Evolutionary conservation across 2,888 invertebrate species (phyloP).

Genomic region (Lottia scabra): DNA sequence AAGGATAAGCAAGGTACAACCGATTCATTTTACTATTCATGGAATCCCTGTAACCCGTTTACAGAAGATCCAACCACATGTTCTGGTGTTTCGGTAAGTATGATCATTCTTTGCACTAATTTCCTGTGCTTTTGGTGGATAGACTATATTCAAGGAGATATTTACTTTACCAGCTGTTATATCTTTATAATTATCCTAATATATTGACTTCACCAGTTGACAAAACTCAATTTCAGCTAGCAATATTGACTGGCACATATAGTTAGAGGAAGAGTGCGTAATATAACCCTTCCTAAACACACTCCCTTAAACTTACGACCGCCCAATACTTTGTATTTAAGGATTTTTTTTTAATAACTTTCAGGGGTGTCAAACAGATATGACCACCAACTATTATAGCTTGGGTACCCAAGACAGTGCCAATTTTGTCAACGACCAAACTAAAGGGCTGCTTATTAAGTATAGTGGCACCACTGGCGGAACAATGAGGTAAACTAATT

Average conservation of each 20-base stretch:
- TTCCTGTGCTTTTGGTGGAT: no score
- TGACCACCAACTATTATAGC: not conserved
- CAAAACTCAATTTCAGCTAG: no score
- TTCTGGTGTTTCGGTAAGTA: not conserved
- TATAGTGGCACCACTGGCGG: not conserved
- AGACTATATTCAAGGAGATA: no score
- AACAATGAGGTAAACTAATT: no score
- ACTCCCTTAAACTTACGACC: no score
- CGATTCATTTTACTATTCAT: not conserved
- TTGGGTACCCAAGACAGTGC: conserved; percentile 8
- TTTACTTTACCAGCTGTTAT: no score
- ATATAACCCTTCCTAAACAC: no score
- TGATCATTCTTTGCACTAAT: not conserved
- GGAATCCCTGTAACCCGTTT: conserved; percentile 7
- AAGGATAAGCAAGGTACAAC: not conserved
- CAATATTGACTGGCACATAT: no score
- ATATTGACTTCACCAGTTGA: no score
- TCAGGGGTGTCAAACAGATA: conserved; percentile 10
- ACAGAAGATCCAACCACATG: not conserved
- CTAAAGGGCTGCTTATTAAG: not conserved
- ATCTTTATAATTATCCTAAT: no score
- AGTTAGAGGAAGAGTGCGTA: no score
- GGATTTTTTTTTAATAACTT: not conserved
- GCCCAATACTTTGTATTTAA: not conserved
- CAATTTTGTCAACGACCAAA: not conserved